These are phyloP conservation scores for Sebastiscus albofasciatus DNA, from an alignment of 2,797 vertebrate genomes.

Conservation along the genomic window DNA sequence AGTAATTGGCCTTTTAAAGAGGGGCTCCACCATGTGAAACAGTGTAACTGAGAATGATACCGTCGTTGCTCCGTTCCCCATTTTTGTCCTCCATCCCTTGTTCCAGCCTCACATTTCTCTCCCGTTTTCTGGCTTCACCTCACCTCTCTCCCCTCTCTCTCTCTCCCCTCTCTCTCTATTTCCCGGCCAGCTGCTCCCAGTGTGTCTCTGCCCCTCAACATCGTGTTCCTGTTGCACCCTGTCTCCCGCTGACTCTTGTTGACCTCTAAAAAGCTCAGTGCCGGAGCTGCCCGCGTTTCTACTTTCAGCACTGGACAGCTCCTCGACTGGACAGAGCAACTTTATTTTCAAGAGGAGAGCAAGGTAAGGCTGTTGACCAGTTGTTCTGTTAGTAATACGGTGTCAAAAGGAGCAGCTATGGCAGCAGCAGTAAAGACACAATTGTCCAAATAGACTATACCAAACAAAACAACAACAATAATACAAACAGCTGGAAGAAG, in stretches of 20 bases:
- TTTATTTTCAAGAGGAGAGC: slow-evolving; percentile 27
- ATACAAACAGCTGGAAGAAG: neutral
- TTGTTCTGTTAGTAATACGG: neutral
- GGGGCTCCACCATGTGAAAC: slow-evolving; percentile 81
- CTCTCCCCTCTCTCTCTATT: neutral
- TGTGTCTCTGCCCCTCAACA: slow-evolving; percentile 56
- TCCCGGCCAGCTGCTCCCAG: slow-evolving; percentile 57
- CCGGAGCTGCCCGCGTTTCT: slow-evolving; percentile 34
- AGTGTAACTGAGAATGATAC: slow-evolving; percentile 80
- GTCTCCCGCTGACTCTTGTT: slow-evolving; percentile 47
- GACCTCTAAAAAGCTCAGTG: slow-evolving; percentile 59
- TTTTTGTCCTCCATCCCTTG: slow-evolving; percentile 50
- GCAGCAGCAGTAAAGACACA: neutral
- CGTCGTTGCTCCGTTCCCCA: slow-evolving; percentile 49
- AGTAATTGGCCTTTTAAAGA: slow-evolving; percentile 84
- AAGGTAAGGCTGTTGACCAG: neutral
- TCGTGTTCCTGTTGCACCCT: slow-evolving; percentile 46
- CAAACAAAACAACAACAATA: neutral
- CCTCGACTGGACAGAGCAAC: slow-evolving; percentile 17
- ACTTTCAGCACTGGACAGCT: slow-evolving; percentile 73
- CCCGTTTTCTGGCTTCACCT: slow-evolving; percentile 29
- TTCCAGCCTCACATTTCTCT: slow-evolving; percentile 22
- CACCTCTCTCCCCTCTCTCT: neutral
- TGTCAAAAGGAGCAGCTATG: slow-evolving; percentile 11
- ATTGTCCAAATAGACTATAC: neutral